Evolutionary conservation across 1,140 invertebrate genomes (phyloP), one percentile per base, ranked within the genome.

Genomic region (Lepidurus packardi): DNA sequence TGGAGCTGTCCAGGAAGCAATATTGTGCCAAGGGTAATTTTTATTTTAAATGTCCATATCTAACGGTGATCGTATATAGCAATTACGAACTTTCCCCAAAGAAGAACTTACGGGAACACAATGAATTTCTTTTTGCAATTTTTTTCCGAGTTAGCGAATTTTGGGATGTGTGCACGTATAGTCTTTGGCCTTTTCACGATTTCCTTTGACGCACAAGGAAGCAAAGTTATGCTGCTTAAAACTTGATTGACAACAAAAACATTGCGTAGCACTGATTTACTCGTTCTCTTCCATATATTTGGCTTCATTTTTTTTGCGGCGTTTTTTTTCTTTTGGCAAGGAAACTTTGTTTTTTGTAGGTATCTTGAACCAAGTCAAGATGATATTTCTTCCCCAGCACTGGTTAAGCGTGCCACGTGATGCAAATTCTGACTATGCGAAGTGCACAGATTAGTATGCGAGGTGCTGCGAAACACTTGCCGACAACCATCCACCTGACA

Each of bases 381-480:
- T 4, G 53, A 65, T 65, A 65, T 65, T 21, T 65, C 21, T 65
- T 65, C 53, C 21, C 53, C 53, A 65, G 53, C 53, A 65, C 53
- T n/a, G 53, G 53, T 65, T 65, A 65, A 65, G 16, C 53, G 53
- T 65, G 53, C 53, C 53, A 65, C 53, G 53, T 65, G 53, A 65
- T 65, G 53, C 53, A 65, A 65, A 65, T 65, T 65, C 21, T 65
- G 53, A 65, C 53, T 65, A 65, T 65, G 53, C 53, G 53, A 65
- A 16, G 53, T 65, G 53, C 53, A 65, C 53, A 65, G 53, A 65
- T 65, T 65, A 65, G 53, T 65, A 65, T 65, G 53, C 53, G 53
- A 65, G 53, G 53, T 65, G 53, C 53, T 65, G 53, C 53, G 53
- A 65, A 65, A 65, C 53, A 65, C 53, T 65, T 65, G 53, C 53